Conservation (phyloP, 2,797 vertebrate genomes). For the Paguma larvata region DNA sequence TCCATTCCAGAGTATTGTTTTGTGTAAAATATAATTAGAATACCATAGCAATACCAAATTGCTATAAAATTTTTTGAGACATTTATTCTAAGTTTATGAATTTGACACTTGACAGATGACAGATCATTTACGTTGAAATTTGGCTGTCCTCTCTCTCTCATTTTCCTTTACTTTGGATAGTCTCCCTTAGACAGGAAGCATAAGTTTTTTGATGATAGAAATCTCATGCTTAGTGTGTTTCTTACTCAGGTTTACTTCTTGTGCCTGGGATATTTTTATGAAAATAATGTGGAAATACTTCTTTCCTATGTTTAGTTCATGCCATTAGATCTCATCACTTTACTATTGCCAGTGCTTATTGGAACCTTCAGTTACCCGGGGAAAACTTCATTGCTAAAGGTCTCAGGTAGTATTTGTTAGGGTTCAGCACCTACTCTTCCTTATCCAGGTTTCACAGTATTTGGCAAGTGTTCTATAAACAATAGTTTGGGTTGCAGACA, state of each 20-base stretch:
- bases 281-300: not conserved
- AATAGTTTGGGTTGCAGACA: not conserved
- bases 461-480: not conserved
- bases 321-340: not conserved
- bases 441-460: slow-evolving; percentile 6
- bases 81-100: not conserved
- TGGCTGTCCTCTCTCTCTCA: not conserved
- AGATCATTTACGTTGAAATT: not conserved
- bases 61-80: slow-evolving; percentile 15
- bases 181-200: not conserved
- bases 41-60: not conserved
- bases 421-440: not conserved
- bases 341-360: not conserved
- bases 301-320: not conserved
- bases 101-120: not conserved
- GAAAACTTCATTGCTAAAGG: not conserved
- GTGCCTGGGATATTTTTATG: not conserved
- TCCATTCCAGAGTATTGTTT: slow-evolving; percentile 26
- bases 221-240: not conserved
- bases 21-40: slow-evolving; percentile 47
- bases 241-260: slow-evolving; percentile 12
- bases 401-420: not conserved
- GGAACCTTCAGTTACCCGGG: not conserved
- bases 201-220: slow-evolving; percentile 8
- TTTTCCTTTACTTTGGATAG: slow-evolving; percentile 1